Evolutionary conservation across 2,888 invertebrate genomes (phyloP), one percentile per base, ranked within the genome.

Genomic region (Hyppa rectilinea): DNA sequence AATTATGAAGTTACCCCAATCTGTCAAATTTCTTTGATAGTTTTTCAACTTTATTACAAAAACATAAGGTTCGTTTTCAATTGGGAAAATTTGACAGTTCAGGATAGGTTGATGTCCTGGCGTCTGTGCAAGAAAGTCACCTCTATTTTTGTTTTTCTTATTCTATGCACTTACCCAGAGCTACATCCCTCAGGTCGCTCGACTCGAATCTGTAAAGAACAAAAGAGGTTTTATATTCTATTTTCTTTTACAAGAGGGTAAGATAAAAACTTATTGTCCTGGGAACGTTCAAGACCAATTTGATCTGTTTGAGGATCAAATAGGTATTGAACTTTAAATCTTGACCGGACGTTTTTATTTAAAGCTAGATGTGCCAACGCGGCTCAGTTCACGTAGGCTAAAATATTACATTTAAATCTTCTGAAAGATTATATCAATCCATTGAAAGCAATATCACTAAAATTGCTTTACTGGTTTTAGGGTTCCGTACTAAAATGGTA

Each of bases 171-270:
- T 71, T 71, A 71, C 70, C 70, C 29, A 56, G 20, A 26, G 31
- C 20, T 38, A 4, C 23, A 31, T 68, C 55, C 40, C 29, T 23
- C n/a, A 64, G 36, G 26, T 36, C 50, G 49, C 31, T 52, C 31
- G 58, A 43, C 53, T 68, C 61, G 45, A 63, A 73, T 71, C 81
- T 78, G 79, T 17, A 62, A 81, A 49, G 14, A 50, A 38, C 10
- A 65, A 59, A 66, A n/a, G 23, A 10, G 14, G 6, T 38, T 65
- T 75, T 45, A 78, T 20, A 53, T 76, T 59, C 55, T 43, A 59
- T 78, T 45, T 49, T 72, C 6, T 52, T 40, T 31, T 12, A 34
- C 12, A n/a, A 45, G n/a, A 26, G 36, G 10, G 29, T 23, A 7
- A 36, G 29, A 50, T 70, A 43, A 65, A 70, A 71, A 52, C 36